phyloP scores from a whole-genome alignment of 1,140 invertebrate genomes.

The Drosophila triauraria region DNA sequence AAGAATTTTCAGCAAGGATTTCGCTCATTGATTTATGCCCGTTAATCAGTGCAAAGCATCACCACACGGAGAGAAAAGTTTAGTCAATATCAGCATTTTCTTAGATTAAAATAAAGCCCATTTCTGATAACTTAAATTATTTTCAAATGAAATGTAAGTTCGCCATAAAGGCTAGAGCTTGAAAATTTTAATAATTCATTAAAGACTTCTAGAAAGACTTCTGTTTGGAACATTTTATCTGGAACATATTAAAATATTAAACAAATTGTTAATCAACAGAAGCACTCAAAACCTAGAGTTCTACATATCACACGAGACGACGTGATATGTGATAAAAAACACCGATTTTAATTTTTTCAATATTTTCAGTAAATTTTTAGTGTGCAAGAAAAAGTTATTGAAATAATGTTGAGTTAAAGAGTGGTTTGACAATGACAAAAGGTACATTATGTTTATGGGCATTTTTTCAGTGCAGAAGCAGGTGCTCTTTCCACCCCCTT shows the following conservation, averaged over 20 bases:
- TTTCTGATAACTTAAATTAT: not conserved
- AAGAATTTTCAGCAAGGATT: slow-evolving; percentile 27
- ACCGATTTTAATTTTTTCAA: no score
- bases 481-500: slow-evolving; percentile 49
- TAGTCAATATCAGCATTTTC: not conserved
- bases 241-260: no score
- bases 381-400: no score
- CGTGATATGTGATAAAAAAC: no score
- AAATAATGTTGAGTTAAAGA: not conserved
- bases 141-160: not conserved
- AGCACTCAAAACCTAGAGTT: no score
- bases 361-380: no score
- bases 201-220: not conserved
- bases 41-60: slow-evolving; percentile 33
- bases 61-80: not conserved
- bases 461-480: slow-evolving; percentile 42
- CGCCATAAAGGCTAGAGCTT: not conserved
- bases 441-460: not conserved
- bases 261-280: no score
- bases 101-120: not conserved
- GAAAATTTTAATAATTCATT: not conserved
- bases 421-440: not conserved
- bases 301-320: no score
- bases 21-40: slow-evolving; percentile 54
- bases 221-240: no score